A percentile compares a stretch with the other conserved stretches of the same genome.
Conservation (phyloP, 2,888 invertebrate species). For the Andricus quercusramuli region DNA sequence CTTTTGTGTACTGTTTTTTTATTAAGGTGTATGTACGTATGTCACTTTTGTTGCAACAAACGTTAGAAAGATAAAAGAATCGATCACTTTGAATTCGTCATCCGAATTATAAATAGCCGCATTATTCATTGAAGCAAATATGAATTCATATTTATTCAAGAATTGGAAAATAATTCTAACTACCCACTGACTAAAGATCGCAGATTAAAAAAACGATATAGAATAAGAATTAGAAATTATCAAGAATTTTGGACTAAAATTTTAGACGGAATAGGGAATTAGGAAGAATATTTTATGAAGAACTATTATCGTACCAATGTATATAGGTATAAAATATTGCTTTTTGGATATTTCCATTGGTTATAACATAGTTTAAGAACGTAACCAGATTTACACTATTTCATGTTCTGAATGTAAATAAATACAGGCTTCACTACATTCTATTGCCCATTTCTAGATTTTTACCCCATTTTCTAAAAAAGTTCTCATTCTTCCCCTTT, state of each 20-base stretch:
- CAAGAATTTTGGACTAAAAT: neutral
- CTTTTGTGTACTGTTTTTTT: neutral
- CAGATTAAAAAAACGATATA: neutral
- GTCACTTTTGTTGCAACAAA: slow-evolving; percentile 13
- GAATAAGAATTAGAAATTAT: neutral
- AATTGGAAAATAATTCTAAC: neutral
- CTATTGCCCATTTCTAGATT: too few species aligned
- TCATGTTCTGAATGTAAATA: neutral
- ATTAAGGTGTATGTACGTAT: slow-evolving; percentile 17
- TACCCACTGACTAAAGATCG: neutral
- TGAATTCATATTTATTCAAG: neutral
- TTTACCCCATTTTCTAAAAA: too few species aligned
- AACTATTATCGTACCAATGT: neutral
- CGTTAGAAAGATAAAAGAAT: neutral
- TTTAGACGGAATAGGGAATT: neutral
- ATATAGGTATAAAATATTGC: neutral
- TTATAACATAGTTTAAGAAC: neutral
- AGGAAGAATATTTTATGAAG: too few species aligned
- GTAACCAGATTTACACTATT: neutral
- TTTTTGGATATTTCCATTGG: neutral
- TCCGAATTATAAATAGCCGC: neutral
- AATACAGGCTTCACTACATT: too few species aligned
- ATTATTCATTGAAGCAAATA: neutral
- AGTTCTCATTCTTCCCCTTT: too few species aligned
- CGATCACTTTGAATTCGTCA: slow-evolving; percentile 1